Evolutionary conservation across 92 coral and sea anemone genomes (phyloP).

Genomic region (Palythoa grandiflora): DNA sequence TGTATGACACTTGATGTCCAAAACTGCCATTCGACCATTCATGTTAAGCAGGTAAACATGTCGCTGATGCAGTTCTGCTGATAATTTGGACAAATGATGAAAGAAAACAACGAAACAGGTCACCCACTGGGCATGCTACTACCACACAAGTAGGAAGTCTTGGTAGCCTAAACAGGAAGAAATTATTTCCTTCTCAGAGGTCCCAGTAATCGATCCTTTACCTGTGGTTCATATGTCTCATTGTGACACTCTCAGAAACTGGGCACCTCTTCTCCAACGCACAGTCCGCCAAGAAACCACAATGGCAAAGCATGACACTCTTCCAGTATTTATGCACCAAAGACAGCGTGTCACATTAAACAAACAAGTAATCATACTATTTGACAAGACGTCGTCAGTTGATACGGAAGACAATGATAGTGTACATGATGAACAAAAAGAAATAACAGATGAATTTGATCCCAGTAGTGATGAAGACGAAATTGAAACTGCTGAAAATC

Average conservation of each 20-base stretch:
- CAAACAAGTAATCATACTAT: not conserved
- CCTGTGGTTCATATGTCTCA: constrained; percentile 49
- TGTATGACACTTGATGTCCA: not conserved
- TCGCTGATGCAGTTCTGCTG: constrained; percentile 34
- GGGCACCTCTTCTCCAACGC: constrained; percentile 67
- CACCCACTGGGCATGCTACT: constrained; percentile 38
- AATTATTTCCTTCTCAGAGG: too few relatives aligned
- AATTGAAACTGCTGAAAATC: not conserved
- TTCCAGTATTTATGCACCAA: constrained; percentile 33
- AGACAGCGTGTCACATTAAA: not conserved
- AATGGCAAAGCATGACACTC: constrained; percentile 56
- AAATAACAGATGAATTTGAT: not conserved
- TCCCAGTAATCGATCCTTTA: constrained; percentile 17
- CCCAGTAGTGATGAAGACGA: not conserved
- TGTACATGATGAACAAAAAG: not conserved
- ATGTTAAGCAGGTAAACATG: constrained; percentile 22
- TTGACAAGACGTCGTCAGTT: not conserved
- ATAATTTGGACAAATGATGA: constrained; percentile 48
- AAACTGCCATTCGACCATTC: too few relatives aligned
- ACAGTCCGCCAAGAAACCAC: constrained; percentile 73
- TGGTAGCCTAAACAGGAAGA: constrained; percentile 39
- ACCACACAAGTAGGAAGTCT: constrained; percentile 24
- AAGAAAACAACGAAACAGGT: constrained; percentile 44
- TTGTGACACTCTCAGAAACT: constrained; percentile 60
- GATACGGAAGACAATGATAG: not conserved